Conservation (phyloP, 2,113 vertebrate genomes). For the Mormoops blainvillei region DNA sequence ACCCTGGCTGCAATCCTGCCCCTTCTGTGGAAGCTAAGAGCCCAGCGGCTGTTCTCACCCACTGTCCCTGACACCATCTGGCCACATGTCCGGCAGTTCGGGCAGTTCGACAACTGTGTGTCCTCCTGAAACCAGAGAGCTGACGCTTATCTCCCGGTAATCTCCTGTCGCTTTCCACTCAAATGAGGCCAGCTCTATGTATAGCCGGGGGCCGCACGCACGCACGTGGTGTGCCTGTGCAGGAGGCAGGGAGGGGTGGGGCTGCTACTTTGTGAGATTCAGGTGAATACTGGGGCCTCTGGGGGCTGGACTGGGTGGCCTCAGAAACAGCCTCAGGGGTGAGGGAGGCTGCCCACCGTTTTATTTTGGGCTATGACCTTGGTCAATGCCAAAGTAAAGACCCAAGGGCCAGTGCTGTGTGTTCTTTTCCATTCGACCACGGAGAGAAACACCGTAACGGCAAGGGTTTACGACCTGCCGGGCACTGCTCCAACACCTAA, state of each 20-base stretch:
- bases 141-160: slow-evolving; percentile 49
- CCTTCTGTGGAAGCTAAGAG: not conserved
- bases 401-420: not conserved
- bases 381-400: not conserved
- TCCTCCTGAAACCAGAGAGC: slow-evolving; percentile 47
- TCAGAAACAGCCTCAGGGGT: not conserved
- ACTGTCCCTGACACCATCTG: slow-evolving; percentile 41
- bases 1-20: not conserved
- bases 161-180: slow-evolving; percentile 50
- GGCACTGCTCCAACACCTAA: not conserved
- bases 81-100: slow-evolving; percentile 10
- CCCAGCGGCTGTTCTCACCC: not conserved
- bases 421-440: not conserved
- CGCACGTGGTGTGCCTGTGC: not conserved
- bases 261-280: not conserved
- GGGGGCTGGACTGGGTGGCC: not conserved
- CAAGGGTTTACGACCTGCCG: not conserved
- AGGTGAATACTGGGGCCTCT: not conserved
- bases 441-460: not conserved
- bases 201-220: slow-evolving; percentile 20
- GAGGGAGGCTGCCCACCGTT: not conserved
- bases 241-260: not conserved
- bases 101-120: slow-evolving; percentile 31
- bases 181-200: slow-evolving; percentile 41
- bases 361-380: not conserved